A percentile compares a stretch with the other conserved stretches of the same genome.
Conservation (phyloP, 1,140 invertebrate genomes). For the Steinernema khuongi region DNA sequence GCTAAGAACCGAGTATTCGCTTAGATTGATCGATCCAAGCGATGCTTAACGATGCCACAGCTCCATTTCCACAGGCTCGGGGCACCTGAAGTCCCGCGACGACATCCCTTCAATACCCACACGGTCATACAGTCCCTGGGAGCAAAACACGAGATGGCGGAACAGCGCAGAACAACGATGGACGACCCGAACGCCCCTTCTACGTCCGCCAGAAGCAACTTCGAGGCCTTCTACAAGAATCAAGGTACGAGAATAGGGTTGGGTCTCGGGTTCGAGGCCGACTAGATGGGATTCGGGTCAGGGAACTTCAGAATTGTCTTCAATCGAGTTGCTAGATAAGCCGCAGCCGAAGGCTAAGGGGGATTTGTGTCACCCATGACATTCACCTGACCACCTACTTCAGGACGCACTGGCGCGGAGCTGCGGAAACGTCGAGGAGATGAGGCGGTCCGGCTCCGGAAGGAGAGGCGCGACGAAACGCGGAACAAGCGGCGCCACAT, state of each 20-base stretch:
- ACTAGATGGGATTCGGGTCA: too few species aligned
- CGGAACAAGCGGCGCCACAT: conserved; percentile 6
- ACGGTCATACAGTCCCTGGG: not conserved
- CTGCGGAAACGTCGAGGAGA: conserved; percentile 23
- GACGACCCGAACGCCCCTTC: not conserved
- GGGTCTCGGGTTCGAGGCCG: not conserved
- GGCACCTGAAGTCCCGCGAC: not conserved
- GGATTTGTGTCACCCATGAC: too few species aligned
- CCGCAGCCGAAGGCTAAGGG: too few species aligned
- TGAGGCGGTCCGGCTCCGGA: conserved; percentile 19
- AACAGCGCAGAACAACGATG: not conserved
- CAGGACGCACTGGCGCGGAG: not conserved
- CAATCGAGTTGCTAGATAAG: too few species aligned
- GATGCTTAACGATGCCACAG: too few species aligned
- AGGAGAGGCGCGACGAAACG: conserved; percentile 2
- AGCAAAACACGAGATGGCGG: not conserved
- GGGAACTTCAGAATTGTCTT: too few species aligned
- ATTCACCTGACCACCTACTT: too few species aligned
- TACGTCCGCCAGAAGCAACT: not conserved
- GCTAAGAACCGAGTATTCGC: too few species aligned
- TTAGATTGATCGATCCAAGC: not conserved
- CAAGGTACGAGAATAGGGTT: not conserved
- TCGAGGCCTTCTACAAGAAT: not conserved
- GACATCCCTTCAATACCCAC: not conserved
- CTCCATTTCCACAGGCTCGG: too few species aligned